These are phyloP conservation scores for Scaptomyza montana DNA, from an alignment of 1,140 invertebrate species.

Conservation along the genomic window DNA sequence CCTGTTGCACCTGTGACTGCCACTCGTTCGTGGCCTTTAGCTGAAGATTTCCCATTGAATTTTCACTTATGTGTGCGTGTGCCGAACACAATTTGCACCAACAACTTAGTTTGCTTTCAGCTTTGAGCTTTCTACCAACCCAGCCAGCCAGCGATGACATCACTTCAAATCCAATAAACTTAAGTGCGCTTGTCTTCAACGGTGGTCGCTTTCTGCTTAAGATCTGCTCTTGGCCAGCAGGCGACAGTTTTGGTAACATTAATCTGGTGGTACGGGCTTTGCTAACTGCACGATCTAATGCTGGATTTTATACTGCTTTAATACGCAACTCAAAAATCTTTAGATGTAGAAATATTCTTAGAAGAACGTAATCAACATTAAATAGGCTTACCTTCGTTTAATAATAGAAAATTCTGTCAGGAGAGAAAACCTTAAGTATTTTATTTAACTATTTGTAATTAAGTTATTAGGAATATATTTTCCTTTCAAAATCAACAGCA, in stretches of 20 bases:
- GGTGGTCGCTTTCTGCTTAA: background rate
- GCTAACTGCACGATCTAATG: slow-evolving; percentile 11
- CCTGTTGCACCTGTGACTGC: slow-evolving; percentile 22
- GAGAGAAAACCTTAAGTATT: too few species aligned
- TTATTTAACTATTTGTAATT: too few species aligned
- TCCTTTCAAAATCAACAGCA: too few species aligned
- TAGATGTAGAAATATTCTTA: too few species aligned
- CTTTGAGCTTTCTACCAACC: slow-evolving; percentile 26
- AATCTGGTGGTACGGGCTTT: slow-evolving; percentile 4
- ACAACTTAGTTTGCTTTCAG: slow-evolving; percentile 33
- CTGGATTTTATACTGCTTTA: too few species aligned
- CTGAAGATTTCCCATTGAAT: slow-evolving; percentile 26
- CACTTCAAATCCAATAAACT: slow-evolving; percentile 74
- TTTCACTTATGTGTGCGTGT: slow-evolving; percentile 30
- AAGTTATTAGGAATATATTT: too few species aligned
- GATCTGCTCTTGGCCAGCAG: background rate
- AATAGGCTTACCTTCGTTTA: too few species aligned
- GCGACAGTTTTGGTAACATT: background rate
- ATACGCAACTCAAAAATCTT: too few species aligned
- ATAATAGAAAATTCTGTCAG: too few species aligned
- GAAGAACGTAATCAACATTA: too few species aligned
- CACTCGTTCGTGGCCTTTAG: slow-evolving; percentile 46
- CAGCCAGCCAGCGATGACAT: slow-evolving; percentile 32
- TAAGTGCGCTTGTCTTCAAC: slow-evolving; percentile 46
- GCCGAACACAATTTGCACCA: slow-evolving; percentile 50